Evolutionary conservation across 2,888 invertebrate species (phyloP).

Genomic region (Plusia festucae): DNA sequence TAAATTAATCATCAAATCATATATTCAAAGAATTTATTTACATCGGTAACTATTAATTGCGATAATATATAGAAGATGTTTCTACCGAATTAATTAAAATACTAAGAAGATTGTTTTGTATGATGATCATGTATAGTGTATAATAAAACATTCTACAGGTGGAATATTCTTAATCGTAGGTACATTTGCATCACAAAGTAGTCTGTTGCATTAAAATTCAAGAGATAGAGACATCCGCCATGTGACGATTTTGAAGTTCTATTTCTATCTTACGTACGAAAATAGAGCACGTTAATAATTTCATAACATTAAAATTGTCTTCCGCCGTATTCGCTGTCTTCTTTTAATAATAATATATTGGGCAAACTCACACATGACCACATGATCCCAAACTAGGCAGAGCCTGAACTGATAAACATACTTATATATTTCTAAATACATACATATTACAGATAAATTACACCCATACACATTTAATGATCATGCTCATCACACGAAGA

Average conservation of each 20-base stretch:
- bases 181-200: slow-evolving; percentile 36
- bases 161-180: slow-evolving; percentile 16
- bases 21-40: background rate
- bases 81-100: background rate
- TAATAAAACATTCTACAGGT: slow-evolving; percentile 17
- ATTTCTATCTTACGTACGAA: background rate
- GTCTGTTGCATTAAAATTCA: slow-evolving; percentile 35
- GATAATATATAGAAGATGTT: background rate
- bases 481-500: too few relatives aligned
- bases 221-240: slow-evolving; percentile 40
- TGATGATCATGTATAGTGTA: background rate
- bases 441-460: too few relatives aligned
- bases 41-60: background rate
- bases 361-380: too few relatives aligned
- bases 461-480: too few relatives aligned
- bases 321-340: too few relatives aligned
- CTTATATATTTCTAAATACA: too few relatives aligned
- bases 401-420: too few relatives aligned
- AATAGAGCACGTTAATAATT: too few relatives aligned
- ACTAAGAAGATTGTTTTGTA: slow-evolving; percentile 5
- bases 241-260: slow-evolving; percentile 13
- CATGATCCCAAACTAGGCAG: too few relatives aligned
- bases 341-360: too few relatives aligned
- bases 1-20: background rate
- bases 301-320: too few relatives aligned